These are phyloP conservation scores for rat (Rattus norvegicus) DNA, from an alignment of 2,113 vertebrate species.

Conservation along the genomic window GRCr8 NC_086020.1:44416501-44417000, in stretches of 20 bases:
- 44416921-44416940: slow-evolving; percentile 41
- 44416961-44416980: neutral
- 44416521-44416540: neutral
- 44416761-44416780: neutral
- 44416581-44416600: slow-evolving; percentile 46
- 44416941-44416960: slow-evolving; percentile 45
- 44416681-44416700: neutral
- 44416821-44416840: slow-evolving; percentile 43
- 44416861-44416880: slow-evolving; percentile 34
- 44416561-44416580: neutral
- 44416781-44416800: slow-evolving; percentile 42
- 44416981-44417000: slow-evolving; percentile 44
- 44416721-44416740: neutral
- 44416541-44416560: neutral
- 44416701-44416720: slow-evolving; percentile 44
- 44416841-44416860: slow-evolving; percentile 46
- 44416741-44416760: neutral
- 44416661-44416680: slow-evolving; percentile 37
- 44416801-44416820: slow-evolving; percentile 32
- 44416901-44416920: slow-evolving; percentile 1
- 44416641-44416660: slow-evolving; percentile 2
- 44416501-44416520: neutral
- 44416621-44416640: slow-evolving; percentile 22
- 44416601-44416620: slow-evolving; percentile 11
- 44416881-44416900: slow-evolving; percentile 26